A percentile compares a stretch with the other conserved stretches of the same genome.
phyloP scores from a whole-genome alignment of 2,888 invertebrate species.

The Megastigmus dorsalis region DNA sequence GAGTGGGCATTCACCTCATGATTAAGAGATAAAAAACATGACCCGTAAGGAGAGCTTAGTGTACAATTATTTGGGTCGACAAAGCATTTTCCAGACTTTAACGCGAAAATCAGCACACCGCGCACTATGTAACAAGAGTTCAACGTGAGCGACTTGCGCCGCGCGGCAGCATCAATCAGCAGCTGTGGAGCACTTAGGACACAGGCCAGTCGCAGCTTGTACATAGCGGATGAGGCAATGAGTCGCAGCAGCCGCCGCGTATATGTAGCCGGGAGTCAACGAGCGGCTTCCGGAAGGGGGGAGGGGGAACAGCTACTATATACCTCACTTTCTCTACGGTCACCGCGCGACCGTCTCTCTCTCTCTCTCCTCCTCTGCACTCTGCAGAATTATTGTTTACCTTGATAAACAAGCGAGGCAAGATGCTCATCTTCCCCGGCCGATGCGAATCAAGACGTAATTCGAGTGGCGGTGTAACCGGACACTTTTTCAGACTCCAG shows the following conservation, averaged over 20 bases:
- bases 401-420: background rate
- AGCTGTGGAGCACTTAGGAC: background rate
- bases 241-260: constrained; percentile 61
- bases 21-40: no score
- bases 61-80: no score
- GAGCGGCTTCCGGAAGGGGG: constrained; percentile 72
- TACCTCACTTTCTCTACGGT: no score
- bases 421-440: background rate
- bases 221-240: constrained; percentile 72
- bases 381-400: constrained; percentile 10
- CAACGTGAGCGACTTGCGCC: no score
- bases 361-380: background rate
- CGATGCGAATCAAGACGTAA: background rate
- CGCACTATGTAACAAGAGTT: no score
- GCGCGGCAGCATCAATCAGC: background rate
- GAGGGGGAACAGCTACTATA: no score
- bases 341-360: no score
- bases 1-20: no score
- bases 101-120: background rate
- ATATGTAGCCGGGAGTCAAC: constrained; percentile 69
- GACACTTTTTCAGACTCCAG: no score
- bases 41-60: no score
- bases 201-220: constrained; percentile 63
- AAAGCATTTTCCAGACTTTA: no score
- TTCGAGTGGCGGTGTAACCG: background rate